These are phyloP conservation scores for Virgularia gustaviana DNA, from an alignment of 92 coral and sea anemone species.

Conservation along the genomic window DNA sequence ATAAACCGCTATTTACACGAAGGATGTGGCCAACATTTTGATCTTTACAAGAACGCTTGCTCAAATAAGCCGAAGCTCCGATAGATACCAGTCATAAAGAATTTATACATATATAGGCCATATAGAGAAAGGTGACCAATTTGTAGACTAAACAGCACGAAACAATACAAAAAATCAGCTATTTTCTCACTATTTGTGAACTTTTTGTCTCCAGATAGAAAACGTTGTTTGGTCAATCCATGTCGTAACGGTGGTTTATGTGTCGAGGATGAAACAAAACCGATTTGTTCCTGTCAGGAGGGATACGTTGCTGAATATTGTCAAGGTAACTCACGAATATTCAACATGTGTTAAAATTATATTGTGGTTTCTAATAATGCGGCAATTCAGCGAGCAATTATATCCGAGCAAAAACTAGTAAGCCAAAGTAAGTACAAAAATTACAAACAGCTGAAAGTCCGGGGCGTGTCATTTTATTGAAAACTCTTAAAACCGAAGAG, in stretches of 20 bases:
- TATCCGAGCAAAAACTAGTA: background rate
- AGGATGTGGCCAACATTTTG: background rate
- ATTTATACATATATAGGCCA: too few relatives aligned
- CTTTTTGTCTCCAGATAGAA: constrained; percentile 17
- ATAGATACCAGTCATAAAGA: background rate
- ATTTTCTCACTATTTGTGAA: too few relatives aligned
- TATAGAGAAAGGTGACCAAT: too few relatives aligned
- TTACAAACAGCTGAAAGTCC: too few relatives aligned
- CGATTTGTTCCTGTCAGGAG: constrained; percentile 44
- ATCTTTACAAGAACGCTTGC: background rate
- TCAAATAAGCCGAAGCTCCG: background rate
- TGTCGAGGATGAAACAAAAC: constrained; percentile 39
- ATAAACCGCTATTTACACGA: background rate
- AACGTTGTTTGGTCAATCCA: constrained; percentile 43
- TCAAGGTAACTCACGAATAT: constrained; percentile 40
- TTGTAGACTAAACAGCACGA: too few relatives aligned
- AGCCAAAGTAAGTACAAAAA: constrained; percentile 8
- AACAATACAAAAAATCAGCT: too few relatives aligned
- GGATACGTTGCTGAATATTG: constrained; percentile 55
- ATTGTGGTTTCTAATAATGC: too few relatives aligned
- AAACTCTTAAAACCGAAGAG: too few relatives aligned
- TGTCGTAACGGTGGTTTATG: constrained; percentile 79
- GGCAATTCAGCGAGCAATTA: background rate
- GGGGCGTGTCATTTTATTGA: too few relatives aligned
- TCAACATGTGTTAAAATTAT: too few relatives aligned